Base-by-base conservation (phyloP, 2,113 vertebrate species). In the Maccullochella peelii region DNA sequence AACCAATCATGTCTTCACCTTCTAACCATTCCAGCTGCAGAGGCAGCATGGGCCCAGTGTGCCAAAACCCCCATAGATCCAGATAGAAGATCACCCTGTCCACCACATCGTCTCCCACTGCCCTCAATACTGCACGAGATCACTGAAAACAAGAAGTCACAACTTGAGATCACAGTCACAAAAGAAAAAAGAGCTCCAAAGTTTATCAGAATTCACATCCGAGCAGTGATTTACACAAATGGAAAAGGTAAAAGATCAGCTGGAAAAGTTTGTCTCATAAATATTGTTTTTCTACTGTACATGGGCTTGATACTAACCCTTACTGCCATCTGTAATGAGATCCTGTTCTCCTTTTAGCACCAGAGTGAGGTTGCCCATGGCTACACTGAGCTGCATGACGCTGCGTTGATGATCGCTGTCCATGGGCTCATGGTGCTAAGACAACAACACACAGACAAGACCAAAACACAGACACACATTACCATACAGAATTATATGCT, bases 31-130 rank as follows among this genome's bases (percentile, higher is more conserved):
- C 97, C 96, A 8, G 95, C 85, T 83, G 84, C 87, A 59, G 96
- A 95, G n/a, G 97, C 95, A 40, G 93, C 91, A 71, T 97, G 95
- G 0, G 98, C 98, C 98, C 98, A 99, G 90, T 99, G 97, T 0
- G 95, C 96, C 70, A 99, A 87, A 82, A 97, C 97, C 15, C 98
- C 98, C 65, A 99, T 91, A 58, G 97, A 96, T 33, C 98, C 98
- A 0, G 98, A 96, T 1, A 99, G 96, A 57, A 99, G 97, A 82
- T 99, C 98, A 0, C 98, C 98, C 86, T 99, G 98, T 47, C 98
- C 98, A 0, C 98, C 98, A 38, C 98, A 99, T 77, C 98, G 94
- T 72, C 98, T 96, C 82, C 95, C 94, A 77, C 98, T 99, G 89
- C 98, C 98, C 91, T 97, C 96, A 0, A 95, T 92, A 52, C 89